Percentiles rank a stretch among this genome's conserved stretches.
phyloP scores from a whole-genome alignment of 2,888 invertebrate species.

The Blastobasis lacticolella region DNA sequence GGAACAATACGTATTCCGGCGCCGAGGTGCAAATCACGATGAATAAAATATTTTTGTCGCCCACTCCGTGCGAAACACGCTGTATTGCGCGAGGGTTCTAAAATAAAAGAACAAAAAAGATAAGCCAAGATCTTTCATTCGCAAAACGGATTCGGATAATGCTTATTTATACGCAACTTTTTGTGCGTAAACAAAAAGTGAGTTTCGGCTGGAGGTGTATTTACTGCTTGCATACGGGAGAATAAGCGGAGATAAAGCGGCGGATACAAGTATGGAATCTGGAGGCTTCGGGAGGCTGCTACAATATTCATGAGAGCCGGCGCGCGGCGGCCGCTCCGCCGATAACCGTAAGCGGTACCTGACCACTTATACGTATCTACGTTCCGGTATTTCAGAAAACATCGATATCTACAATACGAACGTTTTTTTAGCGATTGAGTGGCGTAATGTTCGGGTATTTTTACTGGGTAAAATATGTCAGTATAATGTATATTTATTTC shows the following conservation, averaged over 20 bases:
- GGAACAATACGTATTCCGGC: neutral
- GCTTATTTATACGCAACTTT: conserved; percentile 14
- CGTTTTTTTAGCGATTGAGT: too few species aligned
- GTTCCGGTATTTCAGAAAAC: too few species aligned
- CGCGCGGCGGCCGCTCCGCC: conserved; percentile 15
- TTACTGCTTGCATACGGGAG: conserved; percentile 8
- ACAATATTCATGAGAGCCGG: conserved; percentile 53
- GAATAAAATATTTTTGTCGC: conserved; percentile 10
- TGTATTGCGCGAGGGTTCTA: neutral
- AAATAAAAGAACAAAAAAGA: conserved; percentile 2
- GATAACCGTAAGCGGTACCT: too few species aligned
- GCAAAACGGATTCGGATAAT: conserved; percentile 11
- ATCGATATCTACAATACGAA: too few species aligned
- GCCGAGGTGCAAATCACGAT: conserved; percentile 7
- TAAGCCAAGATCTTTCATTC: conserved; percentile 6
- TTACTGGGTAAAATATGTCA: too few species aligned
- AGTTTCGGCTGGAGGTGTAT: conserved; percentile 14
- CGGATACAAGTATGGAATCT: conserved; percentile 44
- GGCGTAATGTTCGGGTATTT: too few species aligned
- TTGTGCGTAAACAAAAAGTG: conserved; percentile 28
- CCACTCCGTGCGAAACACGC: neutral
- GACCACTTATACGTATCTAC: too few species aligned
- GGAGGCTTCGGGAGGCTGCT: conserved; percentile 43
- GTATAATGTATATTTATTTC: too few species aligned
- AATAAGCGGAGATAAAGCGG: conserved; percentile 28